Percentiles rank a stretch among this genome's conserved stretches.
Evolutionary conservation across 2,797 vertebrate genomes (phyloP).

Genomic region (Scyliorhinus canicula): DNA sequence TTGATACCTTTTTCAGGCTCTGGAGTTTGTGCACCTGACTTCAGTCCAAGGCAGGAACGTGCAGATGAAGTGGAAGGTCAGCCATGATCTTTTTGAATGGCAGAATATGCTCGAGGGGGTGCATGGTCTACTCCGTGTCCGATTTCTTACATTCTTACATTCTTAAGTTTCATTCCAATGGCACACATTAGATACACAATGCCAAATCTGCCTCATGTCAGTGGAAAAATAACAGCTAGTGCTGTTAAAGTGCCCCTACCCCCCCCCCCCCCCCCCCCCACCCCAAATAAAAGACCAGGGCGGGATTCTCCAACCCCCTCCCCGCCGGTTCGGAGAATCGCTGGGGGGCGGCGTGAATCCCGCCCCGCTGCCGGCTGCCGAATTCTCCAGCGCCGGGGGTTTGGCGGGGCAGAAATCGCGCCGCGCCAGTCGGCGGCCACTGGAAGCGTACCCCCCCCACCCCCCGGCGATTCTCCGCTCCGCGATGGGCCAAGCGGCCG

Average conservation of each 20-base stretch:
- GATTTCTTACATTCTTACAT: neutral
- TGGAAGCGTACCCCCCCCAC: too few species aligned
- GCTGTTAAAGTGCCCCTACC: neutral
- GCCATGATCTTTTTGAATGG: neutral
- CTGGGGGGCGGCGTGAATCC: too few species aligned
- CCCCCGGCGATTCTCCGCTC: too few species aligned
- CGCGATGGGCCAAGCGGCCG: too few species aligned
- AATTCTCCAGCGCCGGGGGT: too few species aligned
- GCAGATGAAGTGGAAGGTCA: neutral
- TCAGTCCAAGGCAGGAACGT: neutral
- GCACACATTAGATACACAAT: neutral
- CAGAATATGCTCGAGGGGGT: neutral
- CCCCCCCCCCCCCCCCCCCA: too few species aligned
- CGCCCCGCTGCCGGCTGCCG: too few species aligned
- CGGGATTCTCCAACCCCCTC: too few species aligned
- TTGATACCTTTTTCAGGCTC: neutral
- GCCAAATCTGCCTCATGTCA: neutral
- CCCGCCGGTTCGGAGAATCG: too few species aligned
- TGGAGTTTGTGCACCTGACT: neutral
- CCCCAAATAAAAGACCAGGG: too few species aligned
- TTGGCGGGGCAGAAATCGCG: too few species aligned
- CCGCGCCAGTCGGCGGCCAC: too few species aligned
- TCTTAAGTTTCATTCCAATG: neutral
- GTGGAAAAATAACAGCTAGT: conserved; percentile 10
- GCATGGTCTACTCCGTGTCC: neutral